Evolutionary conservation across 2,797 vertebrate species (phyloP).

Genomic region (Mormyrus hasselquistii): DNA sequence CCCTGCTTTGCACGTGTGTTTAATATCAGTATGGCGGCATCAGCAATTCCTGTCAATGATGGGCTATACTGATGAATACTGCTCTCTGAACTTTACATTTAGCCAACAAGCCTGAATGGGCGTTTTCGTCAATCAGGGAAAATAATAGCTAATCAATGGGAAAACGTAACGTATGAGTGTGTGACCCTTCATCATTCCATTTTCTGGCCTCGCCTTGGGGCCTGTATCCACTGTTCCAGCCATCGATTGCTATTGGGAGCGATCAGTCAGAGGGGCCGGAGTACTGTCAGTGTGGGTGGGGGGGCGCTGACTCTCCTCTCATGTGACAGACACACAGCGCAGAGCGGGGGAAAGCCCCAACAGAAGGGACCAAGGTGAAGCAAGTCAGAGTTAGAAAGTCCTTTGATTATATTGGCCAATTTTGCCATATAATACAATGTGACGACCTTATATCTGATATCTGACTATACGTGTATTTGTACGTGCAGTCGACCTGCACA

Average conservation of each 20-base stretch:
- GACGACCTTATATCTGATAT: background rate
- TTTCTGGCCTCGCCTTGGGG: slow-evolving; percentile 73
- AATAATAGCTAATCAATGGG: slow-evolving; percentile 76
- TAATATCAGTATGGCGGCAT: background rate
- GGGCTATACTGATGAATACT: background rate
- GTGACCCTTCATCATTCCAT: slow-evolving; percentile 72
- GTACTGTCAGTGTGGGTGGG: slow-evolving; percentile 60
- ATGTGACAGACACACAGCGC: background rate
- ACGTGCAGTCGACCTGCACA: background rate
- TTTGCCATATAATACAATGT: slow-evolving; percentile 1
- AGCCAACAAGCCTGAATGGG: slow-evolving; percentile 70
- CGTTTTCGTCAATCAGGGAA: slow-evolving; percentile 75
- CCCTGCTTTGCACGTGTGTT: background rate
- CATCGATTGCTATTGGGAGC: slow-evolving; percentile 78
- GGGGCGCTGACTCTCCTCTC: background rate
- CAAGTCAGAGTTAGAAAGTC: background rate
- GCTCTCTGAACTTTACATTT: slow-evolving; percentile 10
- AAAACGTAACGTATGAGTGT: slow-evolving; percentile 75
- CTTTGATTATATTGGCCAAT: slow-evolving; percentile 5
- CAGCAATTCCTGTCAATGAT: background rate
- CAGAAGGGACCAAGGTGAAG: background rate
- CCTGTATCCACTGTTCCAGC: slow-evolving; percentile 70
- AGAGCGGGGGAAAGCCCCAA: background rate
- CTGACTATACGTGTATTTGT: background rate
- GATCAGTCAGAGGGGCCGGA: slow-evolving; percentile 76